Conservation (phyloP, 2,113 vertebrate genomes). For the Triplophysa rosa region DNA sequence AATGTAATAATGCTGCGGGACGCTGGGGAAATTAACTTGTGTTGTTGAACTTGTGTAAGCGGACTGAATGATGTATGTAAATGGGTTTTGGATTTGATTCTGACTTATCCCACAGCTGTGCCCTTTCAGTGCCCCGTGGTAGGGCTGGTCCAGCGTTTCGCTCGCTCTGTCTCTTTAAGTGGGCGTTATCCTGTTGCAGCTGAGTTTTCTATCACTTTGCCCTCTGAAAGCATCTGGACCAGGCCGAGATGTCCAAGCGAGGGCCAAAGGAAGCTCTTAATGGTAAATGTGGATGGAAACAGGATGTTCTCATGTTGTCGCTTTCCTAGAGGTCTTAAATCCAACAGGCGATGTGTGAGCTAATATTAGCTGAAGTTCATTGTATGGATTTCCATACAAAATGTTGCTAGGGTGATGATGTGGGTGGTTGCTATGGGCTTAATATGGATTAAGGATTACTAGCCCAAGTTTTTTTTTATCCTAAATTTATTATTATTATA, state of each 20-base stretch:
- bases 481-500: too few relatives aligned
- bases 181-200: neutral
- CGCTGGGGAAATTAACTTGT: conserved; percentile 41
- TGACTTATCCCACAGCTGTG: conserved; percentile 21
- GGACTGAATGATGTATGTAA: conserved; percentile 21
- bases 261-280: neutral
- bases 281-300: neutral
- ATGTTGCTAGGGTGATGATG: too few relatives aligned
- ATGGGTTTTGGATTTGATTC: conserved; percentile 33
- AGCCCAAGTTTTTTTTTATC: too few relatives aligned
- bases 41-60: conserved; percentile 24
- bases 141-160: neutral
- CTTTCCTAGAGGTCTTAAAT: neutral
- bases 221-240: neutral
- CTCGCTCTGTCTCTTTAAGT: neutral
- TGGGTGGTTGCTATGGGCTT: too few relatives aligned
- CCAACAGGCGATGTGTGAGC: neutral
- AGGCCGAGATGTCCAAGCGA: neutral
- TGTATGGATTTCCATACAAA: too few relatives aligned
- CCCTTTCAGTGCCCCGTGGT: conserved; percentile 30
- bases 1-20: conserved; percentile 29
- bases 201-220: neutral
- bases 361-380: too few relatives aligned
- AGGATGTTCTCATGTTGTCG: neutral
- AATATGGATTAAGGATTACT: too few relatives aligned